Conservation (phyloP, 64 coral and sea anemone species). For the Actinia equina region DNA sequence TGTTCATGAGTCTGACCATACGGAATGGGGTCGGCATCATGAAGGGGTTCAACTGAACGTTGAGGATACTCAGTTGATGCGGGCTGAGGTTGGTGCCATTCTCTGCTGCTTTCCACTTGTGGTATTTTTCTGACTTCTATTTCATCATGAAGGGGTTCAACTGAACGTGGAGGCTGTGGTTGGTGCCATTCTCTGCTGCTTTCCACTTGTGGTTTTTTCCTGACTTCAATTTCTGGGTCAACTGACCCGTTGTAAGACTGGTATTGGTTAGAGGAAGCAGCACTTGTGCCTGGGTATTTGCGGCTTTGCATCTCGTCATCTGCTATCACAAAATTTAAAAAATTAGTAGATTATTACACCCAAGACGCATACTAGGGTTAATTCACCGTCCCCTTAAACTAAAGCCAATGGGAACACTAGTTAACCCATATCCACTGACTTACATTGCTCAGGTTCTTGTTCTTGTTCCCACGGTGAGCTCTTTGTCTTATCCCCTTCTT, state of each 20-base stretch:
- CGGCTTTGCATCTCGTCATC: background rate
- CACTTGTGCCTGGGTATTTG: background rate
- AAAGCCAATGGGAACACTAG: background rate
- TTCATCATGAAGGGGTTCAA: background rate
- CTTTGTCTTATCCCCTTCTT: constrained; percentile 5
- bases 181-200: background rate
- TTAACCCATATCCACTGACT: background rate
- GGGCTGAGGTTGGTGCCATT: background rate
- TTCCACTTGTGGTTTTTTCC: background rate
- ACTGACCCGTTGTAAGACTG: background rate
- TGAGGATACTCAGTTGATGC: too few species aligned
- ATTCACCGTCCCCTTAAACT: too few species aligned
- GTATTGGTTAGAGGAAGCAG: background rate
- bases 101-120: background rate
- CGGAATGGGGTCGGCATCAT: background rate
- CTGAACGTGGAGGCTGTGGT: background rate
- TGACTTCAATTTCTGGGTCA: background rate
- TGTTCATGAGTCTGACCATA: background rate
- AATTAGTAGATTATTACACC: background rate
- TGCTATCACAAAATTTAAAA: background rate
- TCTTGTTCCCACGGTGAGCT: background rate
- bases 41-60: background rate
- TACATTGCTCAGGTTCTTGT: background rate
- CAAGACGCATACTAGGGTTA: too few species aligned
- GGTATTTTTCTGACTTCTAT: background rate